Evolutionary conservation across 2,888 invertebrate species (phyloP), one percentile per base, ranked within the genome.

Genomic region (Andrena camellia): DNA sequence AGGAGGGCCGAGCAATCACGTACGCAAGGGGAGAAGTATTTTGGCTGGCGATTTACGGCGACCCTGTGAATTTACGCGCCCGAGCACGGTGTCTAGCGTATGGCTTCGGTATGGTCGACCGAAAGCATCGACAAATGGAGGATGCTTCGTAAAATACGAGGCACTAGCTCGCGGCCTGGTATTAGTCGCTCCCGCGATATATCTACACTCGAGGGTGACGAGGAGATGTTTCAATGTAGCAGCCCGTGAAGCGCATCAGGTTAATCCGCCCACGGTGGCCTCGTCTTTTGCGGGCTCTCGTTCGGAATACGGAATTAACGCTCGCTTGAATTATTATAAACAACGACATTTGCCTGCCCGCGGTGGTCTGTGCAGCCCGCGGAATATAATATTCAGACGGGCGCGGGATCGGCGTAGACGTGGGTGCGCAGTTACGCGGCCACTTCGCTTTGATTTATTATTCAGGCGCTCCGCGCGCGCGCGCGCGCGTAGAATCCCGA

Each of bases 361-460:
- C 29, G 31, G 23, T 63, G 59, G 74, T 73, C 74, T 33, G 50
- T 50, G 59, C 33, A 42, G 13, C 17, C n/a, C n/a, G 26, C 23
- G 23, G 26, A 73, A 69, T 69, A 48, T 64, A 64, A 63, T 66
- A 72, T 81, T 81, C 50, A 80, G 79, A 80, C 66, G 60, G 60
- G 20, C 31, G 48, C 20, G 31, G 70, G 42, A 31, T 35, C 26
- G 64, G 33, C 50, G 69, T 71, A 78, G 78, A 80, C 78, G 78
- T 70, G 78, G 57, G 8, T 60, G 48, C 42, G 48, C 71, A 63
- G 71, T 62, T 72, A 72, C 54, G 50, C 42, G 74, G 48, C 72
- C 79, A 79, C 80, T 81, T 81, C 79, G 31, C 79, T 81, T 81
- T 81, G 80, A 79, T 81, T 81, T 81, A 81, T 79, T 63, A 81